Percentiles rank a stretch among this genome's conserved stretches.
These are phyloP conservation scores for Arrhamphus sclerolepis DNA, from an alignment of 2,797 vertebrate genomes.

Conservation along the genomic window DNA sequence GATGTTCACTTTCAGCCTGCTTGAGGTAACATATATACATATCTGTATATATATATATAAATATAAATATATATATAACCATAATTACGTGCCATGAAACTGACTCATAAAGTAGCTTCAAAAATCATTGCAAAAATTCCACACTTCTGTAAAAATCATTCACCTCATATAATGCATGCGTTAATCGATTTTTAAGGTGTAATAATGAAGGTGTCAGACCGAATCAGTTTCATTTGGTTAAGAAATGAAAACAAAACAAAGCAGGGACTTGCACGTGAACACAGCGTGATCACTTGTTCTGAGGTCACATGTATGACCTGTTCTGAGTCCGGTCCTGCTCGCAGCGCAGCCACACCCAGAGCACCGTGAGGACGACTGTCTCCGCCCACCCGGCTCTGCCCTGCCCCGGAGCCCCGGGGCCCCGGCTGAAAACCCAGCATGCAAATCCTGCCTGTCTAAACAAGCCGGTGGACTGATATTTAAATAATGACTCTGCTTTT, in stretches of 20 bases:
- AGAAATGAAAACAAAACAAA: constrained; percentile 1
- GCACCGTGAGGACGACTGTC: constrained; percentile 52
- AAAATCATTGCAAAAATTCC: too few species aligned
- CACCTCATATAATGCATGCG: too few species aligned
- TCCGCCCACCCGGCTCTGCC: constrained; percentile 37
- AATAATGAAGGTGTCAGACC: background rate
- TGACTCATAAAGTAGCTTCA: too few species aligned
- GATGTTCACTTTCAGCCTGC: background rate
- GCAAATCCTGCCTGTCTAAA: constrained; percentile 75
- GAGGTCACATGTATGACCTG: constrained; percentile 46
- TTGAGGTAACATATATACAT: background rate
- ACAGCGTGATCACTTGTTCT: constrained; percentile 19
- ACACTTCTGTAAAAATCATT: background rate
- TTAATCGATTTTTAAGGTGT: background rate
- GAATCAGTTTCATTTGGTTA: constrained; percentile 1
- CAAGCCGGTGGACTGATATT: constrained; percentile 64
- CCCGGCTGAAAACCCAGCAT: constrained; percentile 65
- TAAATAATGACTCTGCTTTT: constrained; percentile 64
- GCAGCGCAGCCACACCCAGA: constrained; percentile 65
- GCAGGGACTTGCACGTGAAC: background rate
- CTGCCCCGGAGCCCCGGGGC: constrained; percentile 53
- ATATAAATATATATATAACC: background rate
- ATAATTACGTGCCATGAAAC: too few species aligned
- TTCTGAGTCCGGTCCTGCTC: constrained; percentile 36
- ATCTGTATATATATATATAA: background rate